phyloP scores from a whole-genome alignment of 2,797 vertebrate genomes.

The Cossypha caffra region DNA sequence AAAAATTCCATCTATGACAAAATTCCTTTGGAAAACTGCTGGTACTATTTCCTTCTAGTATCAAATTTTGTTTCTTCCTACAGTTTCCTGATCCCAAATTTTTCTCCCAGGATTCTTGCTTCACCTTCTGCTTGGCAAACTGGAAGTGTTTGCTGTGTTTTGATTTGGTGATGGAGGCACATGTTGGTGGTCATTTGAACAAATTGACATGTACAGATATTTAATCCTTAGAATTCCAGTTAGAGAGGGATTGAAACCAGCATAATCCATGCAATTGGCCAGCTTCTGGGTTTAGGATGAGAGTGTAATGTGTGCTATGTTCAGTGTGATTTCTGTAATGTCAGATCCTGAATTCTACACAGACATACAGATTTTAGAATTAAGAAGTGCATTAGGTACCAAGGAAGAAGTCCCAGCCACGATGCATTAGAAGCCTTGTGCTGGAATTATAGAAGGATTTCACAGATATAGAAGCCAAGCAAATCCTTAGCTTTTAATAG shows the following conservation, averaged over 20 bases:
- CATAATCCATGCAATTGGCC: background rate
- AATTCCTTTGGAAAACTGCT: background rate
- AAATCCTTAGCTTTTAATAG: conserved; percentile 35
- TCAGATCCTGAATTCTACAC: background rate
- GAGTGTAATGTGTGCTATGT: background rate
- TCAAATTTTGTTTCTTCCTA: background rate
- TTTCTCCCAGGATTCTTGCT: background rate
- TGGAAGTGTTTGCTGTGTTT: background rate
- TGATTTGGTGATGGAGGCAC: background rate
- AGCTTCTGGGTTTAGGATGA: background rate
- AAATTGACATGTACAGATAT: background rate
- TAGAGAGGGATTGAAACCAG: background rate
- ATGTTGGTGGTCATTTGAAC: background rate
- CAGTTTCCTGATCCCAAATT: background rate
- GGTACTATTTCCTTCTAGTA: background rate
- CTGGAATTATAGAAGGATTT: conserved; percentile 4
- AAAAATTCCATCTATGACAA: background rate
- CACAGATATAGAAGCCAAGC: background rate
- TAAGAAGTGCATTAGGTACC: background rate
- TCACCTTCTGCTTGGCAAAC: background rate
- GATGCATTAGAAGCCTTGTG: background rate
- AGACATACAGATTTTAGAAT: background rate
- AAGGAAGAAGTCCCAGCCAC: background rate
- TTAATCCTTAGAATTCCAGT: background rate
- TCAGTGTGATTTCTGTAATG: background rate